These are phyloP conservation scores for Trachops cirrhosus DNA, from an alignment of 2,797 vertebrate species.

Conservation along the genomic window DNA sequence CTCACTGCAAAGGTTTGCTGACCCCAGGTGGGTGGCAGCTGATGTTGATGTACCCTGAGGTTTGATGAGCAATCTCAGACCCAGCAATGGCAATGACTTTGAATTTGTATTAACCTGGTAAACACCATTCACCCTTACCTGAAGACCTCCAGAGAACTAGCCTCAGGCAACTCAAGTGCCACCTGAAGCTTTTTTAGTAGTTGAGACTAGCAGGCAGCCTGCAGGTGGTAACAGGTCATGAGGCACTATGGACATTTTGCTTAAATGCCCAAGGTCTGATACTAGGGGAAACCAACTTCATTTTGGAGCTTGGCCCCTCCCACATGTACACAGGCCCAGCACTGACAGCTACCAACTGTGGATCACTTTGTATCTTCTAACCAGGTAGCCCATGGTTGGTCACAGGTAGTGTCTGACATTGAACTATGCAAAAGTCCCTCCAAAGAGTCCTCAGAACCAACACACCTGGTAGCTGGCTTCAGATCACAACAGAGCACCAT, in stretches of 20 bases:
- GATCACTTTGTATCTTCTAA: not conserved
- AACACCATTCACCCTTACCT: not conserved
- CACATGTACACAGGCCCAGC: not conserved
- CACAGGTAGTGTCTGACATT: not conserved
- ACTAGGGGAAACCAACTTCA: not conserved
- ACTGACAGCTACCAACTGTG: not conserved
- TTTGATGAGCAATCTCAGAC: not conserved
- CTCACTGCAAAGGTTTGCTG: not conserved
- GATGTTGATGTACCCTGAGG: not conserved
- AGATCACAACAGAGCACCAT: not conserved
- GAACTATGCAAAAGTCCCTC: not conserved
- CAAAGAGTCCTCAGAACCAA: not conserved
- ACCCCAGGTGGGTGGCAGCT: not conserved
- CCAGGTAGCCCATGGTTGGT: not conserved
- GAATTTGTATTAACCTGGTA: not conserved
- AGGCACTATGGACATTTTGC: not conserved
- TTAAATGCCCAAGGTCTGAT: not conserved
- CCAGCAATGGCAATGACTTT: not conserved
- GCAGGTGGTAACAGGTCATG: not conserved
- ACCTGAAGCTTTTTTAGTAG: not conserved
- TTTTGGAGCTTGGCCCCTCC: not conserved
- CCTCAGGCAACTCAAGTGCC: not conserved
- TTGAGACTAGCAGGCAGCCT: not conserved
- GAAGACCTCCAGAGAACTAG: not conserved
- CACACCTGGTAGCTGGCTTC: not conserved